phyloP scores from a whole-genome alignment of 1,140 invertebrate genomes.

The Drosophila elegans region DNA sequence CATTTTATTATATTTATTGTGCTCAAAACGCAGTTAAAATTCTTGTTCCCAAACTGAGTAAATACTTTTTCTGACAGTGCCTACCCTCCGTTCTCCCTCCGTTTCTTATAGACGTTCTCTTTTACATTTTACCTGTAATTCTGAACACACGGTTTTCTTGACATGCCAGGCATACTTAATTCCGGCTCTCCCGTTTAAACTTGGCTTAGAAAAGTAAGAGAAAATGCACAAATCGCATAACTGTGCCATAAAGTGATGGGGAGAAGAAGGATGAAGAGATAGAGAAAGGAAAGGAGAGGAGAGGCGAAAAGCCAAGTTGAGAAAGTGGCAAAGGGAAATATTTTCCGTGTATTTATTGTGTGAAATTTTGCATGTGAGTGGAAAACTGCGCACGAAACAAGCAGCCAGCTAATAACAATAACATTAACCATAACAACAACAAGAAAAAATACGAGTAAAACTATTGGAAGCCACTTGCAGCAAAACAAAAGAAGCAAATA shows the following conservation, averaged over 20 bases:
- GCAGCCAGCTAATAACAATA: slow-evolving; percentile 19
- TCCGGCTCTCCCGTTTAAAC: slow-evolving; percentile 38
- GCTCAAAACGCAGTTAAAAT: too few species aligned
- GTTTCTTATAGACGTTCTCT: slow-evolving; percentile 7
- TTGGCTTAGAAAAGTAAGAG: slow-evolving; percentile 35
- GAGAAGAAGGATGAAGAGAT: background rate
- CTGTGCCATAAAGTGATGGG: slow-evolving; percentile 55
- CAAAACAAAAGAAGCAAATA: slow-evolving; percentile 53
- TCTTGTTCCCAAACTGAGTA: background rate
- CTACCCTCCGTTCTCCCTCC: slow-evolving; percentile 1
- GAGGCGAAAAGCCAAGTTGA: slow-evolving; percentile 34
- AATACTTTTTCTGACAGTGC: slow-evolving; percentile 8
- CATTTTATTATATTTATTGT: too few species aligned
- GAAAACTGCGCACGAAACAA: slow-evolving; percentile 54
- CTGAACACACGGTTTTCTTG: slow-evolving; percentile 48
- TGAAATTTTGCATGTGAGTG: slow-evolving; percentile 82
- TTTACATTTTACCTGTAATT: slow-evolving; percentile 43
- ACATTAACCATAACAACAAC: slow-evolving; percentile 48
- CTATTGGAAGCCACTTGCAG: slow-evolving; percentile 37
- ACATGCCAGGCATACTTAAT: slow-evolving; percentile 50
- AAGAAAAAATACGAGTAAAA: slow-evolving; percentile 35
- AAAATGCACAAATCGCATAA: slow-evolving; percentile 54
- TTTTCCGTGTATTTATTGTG: slow-evolving; percentile 73
- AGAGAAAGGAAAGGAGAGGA: slow-evolving; percentile 35
- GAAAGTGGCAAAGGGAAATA: slow-evolving; percentile 53